Base-by-base conservation (phyloP, 2,888 invertebrate genomes). In the Caenorhabditis panamensis region DNA sequence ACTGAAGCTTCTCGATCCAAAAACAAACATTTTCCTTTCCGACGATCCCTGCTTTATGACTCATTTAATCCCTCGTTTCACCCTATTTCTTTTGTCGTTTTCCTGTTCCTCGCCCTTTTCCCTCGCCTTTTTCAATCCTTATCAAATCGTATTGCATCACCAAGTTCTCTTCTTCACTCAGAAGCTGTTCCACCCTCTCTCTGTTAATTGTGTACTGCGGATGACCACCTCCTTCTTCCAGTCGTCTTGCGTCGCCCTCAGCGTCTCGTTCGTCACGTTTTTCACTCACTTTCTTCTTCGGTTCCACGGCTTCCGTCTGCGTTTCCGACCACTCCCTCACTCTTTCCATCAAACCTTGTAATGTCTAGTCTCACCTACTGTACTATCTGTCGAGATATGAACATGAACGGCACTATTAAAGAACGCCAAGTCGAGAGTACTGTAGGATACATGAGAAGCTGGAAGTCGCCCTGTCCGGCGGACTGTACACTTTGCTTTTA, bases 211-310 rank as follows among this genome's bases (percentile, higher is more conserved):
- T 47, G 47, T 47, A 56, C 49, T 73, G 61, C 69, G 54, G 71
- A 71, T 72, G 72, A 72, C 72, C 75, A 58, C 54, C 41, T 2
- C 64, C 54, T n/a, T n/a, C n/a, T n/a, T 67, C 54, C n/a, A 20
- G 41, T 56, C 67, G 31, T 41, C 28, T 44, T 49, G 56, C 47
- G 28, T 24, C 28, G n/a, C 24, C 41, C 31, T 22, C 9, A 2
- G 41, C 59, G 61, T 69, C 77, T 63, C 68, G 59, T 67, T 69
- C 69, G 64, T 67, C 67, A 67, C 69, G 67, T 77, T 67, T 77
- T 67, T 69, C 77, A 62, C 47, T 69, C 64, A 61, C 77, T 77
- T 67, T 77, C 77, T 24, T 26, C 47, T 62, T 59, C 75, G 75
- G 75, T 75, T 76, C 67, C 76, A 63, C 53, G 44, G 49, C 67